Base-by-base conservation (phyloP, 2,113 vertebrate genomes). In the Centropristis striata region DNA sequence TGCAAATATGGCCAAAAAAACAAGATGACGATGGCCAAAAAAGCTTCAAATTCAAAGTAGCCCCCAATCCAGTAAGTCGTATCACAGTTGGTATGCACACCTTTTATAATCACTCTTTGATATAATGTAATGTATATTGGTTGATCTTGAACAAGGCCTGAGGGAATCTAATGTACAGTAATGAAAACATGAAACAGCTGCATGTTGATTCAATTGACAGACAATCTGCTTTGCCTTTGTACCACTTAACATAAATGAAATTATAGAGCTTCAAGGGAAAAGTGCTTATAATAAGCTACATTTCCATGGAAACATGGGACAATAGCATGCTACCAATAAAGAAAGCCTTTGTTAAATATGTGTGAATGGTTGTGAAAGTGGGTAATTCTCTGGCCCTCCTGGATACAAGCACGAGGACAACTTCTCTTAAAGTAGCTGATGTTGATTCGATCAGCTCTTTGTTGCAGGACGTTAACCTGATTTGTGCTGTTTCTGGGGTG, bases 281-380 rank as follows among this genome's bases (percentile, higher is more conserved):
- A 65, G 51, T 23, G n/a, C 32, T 13, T 21, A 71, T 32, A 64
- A 71, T 32, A 64, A 60, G 16, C 21, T 27, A 25, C 39, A 51
- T 73, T 80, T 53, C 15, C 25, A 36, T 71, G 25, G 49, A 63
- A 71, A 46, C 23, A 2, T 25, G 9, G 16, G 14, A 11, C 13
- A 32, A 11, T n/a, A 37, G 20, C 8, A 27, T 18, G 16, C 21
- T 28, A 53, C 36, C 11, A 2, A n/a, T 4, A 41, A 15, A 20
- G 14, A 16, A n/a, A 66, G 14, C 20, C 37, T 28, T 61, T 41
- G 36, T 32, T 14, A 25, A 39, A 50, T 37, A n/a, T 75, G 27
- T 8, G 18, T 14, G 5, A 15, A 37, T 39, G 13, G 12, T 46
- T 36, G 20, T 54, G 39, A 44, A 57, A 46, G 39, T 36, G 27